phyloP scores from a whole-genome alignment of 2,888 invertebrate genomes.

The Dasypogon diadema region DNA sequence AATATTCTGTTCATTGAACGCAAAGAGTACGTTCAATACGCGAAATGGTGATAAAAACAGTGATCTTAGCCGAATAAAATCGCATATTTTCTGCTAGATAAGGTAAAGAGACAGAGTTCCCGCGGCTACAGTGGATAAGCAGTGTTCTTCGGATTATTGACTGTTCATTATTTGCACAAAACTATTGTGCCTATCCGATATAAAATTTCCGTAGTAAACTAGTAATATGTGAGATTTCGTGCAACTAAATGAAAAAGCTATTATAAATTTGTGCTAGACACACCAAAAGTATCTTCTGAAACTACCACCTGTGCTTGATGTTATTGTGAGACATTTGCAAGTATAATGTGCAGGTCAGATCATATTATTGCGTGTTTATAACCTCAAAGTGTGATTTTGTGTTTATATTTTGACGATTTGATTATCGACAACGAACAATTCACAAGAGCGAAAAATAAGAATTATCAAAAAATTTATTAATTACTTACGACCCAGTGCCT shows the following conservation, averaged over 20 bases:
- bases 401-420: slow-evolving; percentile 17
- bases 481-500: no score
- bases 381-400: slow-evolving; percentile 2
- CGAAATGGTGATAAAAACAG: neutral
- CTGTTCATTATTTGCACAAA: neutral
- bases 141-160: neutral
- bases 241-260: no score
- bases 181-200: slow-evolving; percentile 36
- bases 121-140: neutral
- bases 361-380: neutral
- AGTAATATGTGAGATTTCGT: neutral
- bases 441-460: neutral
- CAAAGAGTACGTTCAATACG: neutral
- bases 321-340: neutral
- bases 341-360: neutral
- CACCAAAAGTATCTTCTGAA: no score
- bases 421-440: neutral
- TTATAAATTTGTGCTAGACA: no score
- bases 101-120: neutral
- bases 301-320: neutral
- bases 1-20: slow-evolving; percentile 1
- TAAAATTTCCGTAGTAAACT: neutral
- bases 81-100: neutral
- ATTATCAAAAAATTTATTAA: neutral
- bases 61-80: neutral